Percentiles rank a stretch among this genome's conserved stretches.
Conservation (phyloP, 2,797 vertebrate species). For the Phrynocephalus vlangalii region DNA sequence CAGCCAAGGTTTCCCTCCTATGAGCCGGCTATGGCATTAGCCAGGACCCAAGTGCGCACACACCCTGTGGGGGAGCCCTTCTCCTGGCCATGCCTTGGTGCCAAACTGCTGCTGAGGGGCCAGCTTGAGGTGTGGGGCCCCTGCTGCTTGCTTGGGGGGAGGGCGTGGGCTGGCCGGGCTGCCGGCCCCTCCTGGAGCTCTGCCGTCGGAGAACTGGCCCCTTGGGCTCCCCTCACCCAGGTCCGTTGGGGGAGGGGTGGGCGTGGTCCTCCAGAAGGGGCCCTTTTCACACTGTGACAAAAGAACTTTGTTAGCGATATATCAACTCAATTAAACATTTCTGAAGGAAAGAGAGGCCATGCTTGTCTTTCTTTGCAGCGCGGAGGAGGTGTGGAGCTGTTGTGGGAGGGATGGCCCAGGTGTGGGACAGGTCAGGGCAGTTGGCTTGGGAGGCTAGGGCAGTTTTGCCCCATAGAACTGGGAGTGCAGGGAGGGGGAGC, state of each 20-base stretch:
- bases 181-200: background rate
- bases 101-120: constrained; percentile 2
- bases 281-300: constrained; percentile 27
- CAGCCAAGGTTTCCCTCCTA: background rate
- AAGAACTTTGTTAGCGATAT: background rate
- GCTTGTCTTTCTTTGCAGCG: background rate
- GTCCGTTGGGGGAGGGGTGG: background rate
- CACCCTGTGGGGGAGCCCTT: background rate
- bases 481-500: too few species aligned
- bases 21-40: too few species aligned
- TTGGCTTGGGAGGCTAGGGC: too few species aligned
- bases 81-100: background rate
- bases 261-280: background rate
- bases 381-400: background rate
- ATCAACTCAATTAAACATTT: constrained; percentile 36
- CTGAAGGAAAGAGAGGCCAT: background rate
- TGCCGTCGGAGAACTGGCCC: background rate
- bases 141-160: too few species aligned
- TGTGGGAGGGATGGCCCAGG: background rate
- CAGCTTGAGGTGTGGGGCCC: too few species aligned
- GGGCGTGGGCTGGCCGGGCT: background rate
- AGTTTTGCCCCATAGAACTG: too few species aligned
- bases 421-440: background rate
- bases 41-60: too few species aligned
- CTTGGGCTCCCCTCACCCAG: background rate